Conservation (phyloP, 2,888 invertebrate genomes). For the Drepana falcataria region DNA sequence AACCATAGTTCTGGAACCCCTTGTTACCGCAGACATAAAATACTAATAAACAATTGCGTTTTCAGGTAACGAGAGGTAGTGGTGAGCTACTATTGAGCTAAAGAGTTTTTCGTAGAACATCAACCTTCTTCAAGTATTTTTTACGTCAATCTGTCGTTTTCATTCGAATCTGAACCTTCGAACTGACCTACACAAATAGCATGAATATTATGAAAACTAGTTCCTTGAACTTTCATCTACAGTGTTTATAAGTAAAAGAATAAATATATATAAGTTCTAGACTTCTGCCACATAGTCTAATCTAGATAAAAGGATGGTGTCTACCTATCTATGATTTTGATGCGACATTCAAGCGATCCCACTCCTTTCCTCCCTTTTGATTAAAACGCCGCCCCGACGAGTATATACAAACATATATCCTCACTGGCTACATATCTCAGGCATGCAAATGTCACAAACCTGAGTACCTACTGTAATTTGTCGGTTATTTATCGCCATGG, state of each 20-base stretch:
- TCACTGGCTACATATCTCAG: slow-evolving; percentile 54
- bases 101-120: no score
- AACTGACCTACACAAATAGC: no score
- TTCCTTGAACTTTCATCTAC: no score
- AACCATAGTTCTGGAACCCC: no score
- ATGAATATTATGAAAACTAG: no score
- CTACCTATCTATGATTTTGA: slow-evolving; percentile 1
- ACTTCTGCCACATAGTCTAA: neutral
- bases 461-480: slow-evolving; percentile 50
- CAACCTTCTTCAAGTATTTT: no score
- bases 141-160: no score
- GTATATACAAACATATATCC: slow-evolving; percentile 6
- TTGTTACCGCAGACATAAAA: no score
- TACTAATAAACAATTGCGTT: no score
- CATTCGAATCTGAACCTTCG: no score
- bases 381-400: slow-evolving; percentile 9
- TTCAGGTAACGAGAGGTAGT: no score
- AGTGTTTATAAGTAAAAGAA: neutral
- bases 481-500: slow-evolving; percentile 68
- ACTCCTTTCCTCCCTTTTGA: slow-evolving; percentile 6
- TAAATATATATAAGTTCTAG: neutral
- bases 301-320: neutral
- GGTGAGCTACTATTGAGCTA: no score
- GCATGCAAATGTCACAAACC: slow-evolving; percentile 59
- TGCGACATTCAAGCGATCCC: slow-evolving; percentile 21